Percentiles rank a stretch among this genome's conserved stretches.
phyloP scores from a whole-genome alignment of 2,113 vertebrate species.

The Vulpes vulpes region DNA sequence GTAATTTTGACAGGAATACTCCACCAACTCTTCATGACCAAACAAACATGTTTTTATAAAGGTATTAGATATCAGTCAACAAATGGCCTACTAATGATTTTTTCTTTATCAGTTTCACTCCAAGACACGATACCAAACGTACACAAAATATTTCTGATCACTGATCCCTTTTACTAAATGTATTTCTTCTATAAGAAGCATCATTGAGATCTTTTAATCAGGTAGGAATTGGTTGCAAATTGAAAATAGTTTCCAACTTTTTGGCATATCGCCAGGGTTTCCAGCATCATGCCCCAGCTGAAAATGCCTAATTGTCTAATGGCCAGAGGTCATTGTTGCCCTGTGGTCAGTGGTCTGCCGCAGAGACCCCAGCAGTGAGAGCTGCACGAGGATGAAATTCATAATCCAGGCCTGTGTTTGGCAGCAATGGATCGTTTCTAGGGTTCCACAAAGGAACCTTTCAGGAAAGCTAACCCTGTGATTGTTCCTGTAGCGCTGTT shows the following conservation, averaged over 20 bases:
- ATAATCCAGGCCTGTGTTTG: neutral
- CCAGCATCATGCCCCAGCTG: neutral
- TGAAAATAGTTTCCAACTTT: slow-evolving; percentile 35
- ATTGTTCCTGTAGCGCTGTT: neutral
- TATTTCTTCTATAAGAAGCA: slow-evolving; percentile 11
- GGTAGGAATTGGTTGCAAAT: neutral
- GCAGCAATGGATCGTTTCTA: neutral
- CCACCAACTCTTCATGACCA: neutral
- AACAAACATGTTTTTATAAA: neutral
- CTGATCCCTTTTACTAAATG: neutral
- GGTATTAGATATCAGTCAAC: neutral
- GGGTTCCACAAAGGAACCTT: neutral
- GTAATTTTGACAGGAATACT: neutral
- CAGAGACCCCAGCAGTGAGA: neutral
- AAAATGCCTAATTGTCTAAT: neutral
- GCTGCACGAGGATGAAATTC: neutral
- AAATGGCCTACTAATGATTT: neutral
- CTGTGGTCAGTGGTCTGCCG: neutral
- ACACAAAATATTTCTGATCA: slow-evolving; percentile 2
- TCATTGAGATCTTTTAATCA: neutral
- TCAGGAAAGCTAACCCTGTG: neutral
- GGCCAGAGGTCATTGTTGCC: neutral
- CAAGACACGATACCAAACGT: neutral
- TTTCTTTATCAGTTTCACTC: neutral
- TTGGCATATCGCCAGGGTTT: neutral